Evolutionary conservation across 35 echinoderm and acorn worm species (phyloP).

Genomic region (Eucidaris tribuloides): DNA sequence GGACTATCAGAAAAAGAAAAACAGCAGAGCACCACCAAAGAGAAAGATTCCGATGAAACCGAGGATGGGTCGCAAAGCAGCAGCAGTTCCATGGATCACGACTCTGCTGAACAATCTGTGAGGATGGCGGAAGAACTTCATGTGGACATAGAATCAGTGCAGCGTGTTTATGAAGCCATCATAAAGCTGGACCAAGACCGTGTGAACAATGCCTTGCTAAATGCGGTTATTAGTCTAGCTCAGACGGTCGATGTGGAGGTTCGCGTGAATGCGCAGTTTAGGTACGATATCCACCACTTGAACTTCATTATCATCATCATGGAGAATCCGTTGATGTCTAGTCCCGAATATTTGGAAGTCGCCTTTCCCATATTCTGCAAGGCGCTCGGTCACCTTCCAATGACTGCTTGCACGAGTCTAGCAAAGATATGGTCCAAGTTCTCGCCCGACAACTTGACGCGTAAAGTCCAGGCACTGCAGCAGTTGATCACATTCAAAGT

Average conservation of each 20-base stretch:
- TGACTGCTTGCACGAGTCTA: constrained; percentile 63
- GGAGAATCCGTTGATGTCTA: constrained; percentile 91
- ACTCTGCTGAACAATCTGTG: not conserved
- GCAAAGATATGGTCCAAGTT: constrained; percentile 67
- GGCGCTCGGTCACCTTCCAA: constrained; percentile 67
- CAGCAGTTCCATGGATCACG: not conserved
- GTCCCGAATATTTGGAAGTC: constrained; percentile 75
- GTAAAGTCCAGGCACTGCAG: constrained; percentile 88
- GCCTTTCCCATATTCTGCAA: constrained; percentile 86
- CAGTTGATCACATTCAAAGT: constrained; percentile 96
- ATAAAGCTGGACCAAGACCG: constrained; percentile 43
- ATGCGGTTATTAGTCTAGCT: constrained; percentile 78
- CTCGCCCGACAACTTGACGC: constrained; percentile 42
- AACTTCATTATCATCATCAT: constrained; percentile 87
- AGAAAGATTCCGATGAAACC: constrained; percentile 53
- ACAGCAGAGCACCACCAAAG: constrained; percentile 5
- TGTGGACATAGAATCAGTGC: constrained; percentile 86
- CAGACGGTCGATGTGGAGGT: constrained; percentile 79
- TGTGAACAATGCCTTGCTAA: constrained; percentile 80
- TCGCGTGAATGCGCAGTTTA: constrained; percentile 49
- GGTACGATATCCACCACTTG: constrained; percentile 49
- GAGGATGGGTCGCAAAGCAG: constrained; percentile 2
- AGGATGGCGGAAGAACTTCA: constrained; percentile 24
- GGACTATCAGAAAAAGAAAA: constrained; percentile 58
- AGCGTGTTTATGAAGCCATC: constrained; percentile 67